A percentile compares a stretch with the other conserved stretches of the same genome.
Evolutionary conservation across 2,113 vertebrate species (phyloP).

Genomic region (Morone chrysops): DNA sequence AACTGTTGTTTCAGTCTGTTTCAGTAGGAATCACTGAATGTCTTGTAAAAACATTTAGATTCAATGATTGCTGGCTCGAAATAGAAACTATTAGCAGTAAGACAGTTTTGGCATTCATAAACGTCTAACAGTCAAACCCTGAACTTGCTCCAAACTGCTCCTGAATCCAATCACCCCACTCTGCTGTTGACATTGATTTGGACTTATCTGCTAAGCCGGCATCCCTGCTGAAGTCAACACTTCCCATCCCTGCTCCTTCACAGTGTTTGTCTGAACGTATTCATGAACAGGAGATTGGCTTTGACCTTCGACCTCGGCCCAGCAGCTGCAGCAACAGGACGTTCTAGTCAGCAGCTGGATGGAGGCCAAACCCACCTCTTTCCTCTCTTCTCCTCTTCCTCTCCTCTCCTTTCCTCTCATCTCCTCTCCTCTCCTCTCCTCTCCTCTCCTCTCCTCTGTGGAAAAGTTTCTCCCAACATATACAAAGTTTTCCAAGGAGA

Average conservation of each 20-base stretch:
- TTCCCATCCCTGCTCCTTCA: conserved; percentile 37
- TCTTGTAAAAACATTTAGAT: neutral
- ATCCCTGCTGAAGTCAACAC: conserved; percentile 63
- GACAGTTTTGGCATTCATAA: conserved; percentile 3
- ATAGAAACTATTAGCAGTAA: neutral
- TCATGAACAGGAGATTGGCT: conserved; percentile 63
- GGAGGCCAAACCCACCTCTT: conserved; percentile 25
- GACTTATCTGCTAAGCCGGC: conserved; percentile 45
- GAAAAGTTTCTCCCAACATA: conserved; percentile 41
- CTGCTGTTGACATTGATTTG: conserved; percentile 48
- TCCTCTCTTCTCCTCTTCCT: too few relatives aligned
- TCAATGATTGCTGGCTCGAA: neutral
- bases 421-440: too few relatives aligned
- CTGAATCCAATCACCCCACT: neutral
- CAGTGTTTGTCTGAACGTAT: conserved; percentile 20
- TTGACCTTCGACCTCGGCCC: conserved; percentile 49
- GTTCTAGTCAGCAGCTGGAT: conserved; percentile 62
- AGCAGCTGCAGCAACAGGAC: conserved; percentile 56
- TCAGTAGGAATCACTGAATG: neutral
- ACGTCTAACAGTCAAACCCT: neutral
- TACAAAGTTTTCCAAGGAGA: conserved; percentile 25
- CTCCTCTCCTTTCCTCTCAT: too few relatives aligned
- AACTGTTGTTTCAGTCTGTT: neutral
- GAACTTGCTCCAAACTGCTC: conserved; percentile 15
- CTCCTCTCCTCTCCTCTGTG: neutral